Percentiles rank a stretch among this genome's conserved stretches.
Conservation (phyloP, 1,140 invertebrate genomes). For the Aphaenogaster floridana region DNA sequence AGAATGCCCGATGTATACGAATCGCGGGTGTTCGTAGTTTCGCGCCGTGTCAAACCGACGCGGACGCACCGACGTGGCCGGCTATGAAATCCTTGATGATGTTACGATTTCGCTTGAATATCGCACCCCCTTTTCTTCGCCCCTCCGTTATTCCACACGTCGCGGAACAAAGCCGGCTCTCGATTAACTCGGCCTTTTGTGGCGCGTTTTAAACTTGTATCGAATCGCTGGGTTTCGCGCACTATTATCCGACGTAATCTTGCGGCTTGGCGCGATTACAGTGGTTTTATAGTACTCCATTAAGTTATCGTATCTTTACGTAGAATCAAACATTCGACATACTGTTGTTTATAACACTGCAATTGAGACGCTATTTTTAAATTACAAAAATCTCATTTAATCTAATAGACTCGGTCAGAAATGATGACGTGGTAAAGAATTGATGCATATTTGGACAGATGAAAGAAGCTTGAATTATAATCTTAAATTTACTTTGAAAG, state of each 20-base stretch:
- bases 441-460: background rate
- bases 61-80: no score
- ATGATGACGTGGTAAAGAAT: background rate
- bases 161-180: slow-evolving; percentile 40
- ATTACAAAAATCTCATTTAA: background rate
- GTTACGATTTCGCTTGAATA: slow-evolving; percentile 17
- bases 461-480: background rate
- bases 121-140: no score
- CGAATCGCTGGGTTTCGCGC: slow-evolving; percentile 16
- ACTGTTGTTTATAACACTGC: background rate
- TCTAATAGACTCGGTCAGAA: background rate
- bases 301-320: background rate
- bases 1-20: background rate
- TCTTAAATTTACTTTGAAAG: background rate
- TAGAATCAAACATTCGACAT: slow-evolving; percentile 19
- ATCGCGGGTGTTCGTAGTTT: slow-evolving; percentile 2
- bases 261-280: background rate
- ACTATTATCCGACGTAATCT: slow-evolving; percentile 32
- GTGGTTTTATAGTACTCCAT: background rate
- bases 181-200: slow-evolving; percentile 51
- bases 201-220: slow-evolving; percentile 54
- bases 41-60: slow-evolving; percentile 1
- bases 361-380: background rate
- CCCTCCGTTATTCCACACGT: background rate
- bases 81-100: slow-evolving; percentile 30